Base-by-base conservation (phyloP, 2,113 vertebrate genomes). In the Pelobates fuscus region DNA sequence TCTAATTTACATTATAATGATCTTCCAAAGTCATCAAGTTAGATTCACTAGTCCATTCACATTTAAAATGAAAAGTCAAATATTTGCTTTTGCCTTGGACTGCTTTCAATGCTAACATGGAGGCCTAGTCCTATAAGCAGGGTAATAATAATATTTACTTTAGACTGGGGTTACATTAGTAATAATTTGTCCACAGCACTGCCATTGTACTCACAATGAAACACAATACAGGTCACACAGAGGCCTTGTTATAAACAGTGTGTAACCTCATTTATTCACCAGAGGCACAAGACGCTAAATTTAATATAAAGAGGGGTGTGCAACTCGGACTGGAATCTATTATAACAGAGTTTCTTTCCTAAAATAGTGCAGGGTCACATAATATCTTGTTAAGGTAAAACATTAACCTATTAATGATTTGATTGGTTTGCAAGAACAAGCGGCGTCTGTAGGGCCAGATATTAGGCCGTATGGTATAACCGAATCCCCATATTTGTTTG, bases 111-210 rank as follows among this genome's bases (percentile, higher is more conserved):
- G n/a, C n/a, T n/a, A n/a, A n/a, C n/a, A n/a, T n/a, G n/a, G n/a
- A 41, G 37, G 7, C 37, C 37, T 41, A 12, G 14, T 41, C 37
- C 7, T 41, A 7, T 41, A 41, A 17, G 44, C 5, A 49, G 17
- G 17, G 44, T 49, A 49, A 49, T 49, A 49, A 27, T 67, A 67
- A 67, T 67, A 41, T 52, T 67, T 67, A 52, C 44, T 43, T 67
- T 49, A 52, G 44, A 67, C 65, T 67, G 65, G 44, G 44, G 43
- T 49, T 67, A 67, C 65, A 67, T 67, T 49, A 26, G 43, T 52
- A 52, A 52, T 20, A 52, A 67, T 67, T 52, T 27, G 65, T 46
- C 25, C 44, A 52, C 44, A 67, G 65, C 43, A 29, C 24, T 8
- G 63, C 21, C 32, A 65, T 46, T 65, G 32, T 65, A 17, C 7